Percentiles rank a stretch among this genome's conserved stretches.
Evolutionary conservation across 2,113 vertebrate species (phyloP).

Genomic region (Tylochromis polylepis): DNA sequence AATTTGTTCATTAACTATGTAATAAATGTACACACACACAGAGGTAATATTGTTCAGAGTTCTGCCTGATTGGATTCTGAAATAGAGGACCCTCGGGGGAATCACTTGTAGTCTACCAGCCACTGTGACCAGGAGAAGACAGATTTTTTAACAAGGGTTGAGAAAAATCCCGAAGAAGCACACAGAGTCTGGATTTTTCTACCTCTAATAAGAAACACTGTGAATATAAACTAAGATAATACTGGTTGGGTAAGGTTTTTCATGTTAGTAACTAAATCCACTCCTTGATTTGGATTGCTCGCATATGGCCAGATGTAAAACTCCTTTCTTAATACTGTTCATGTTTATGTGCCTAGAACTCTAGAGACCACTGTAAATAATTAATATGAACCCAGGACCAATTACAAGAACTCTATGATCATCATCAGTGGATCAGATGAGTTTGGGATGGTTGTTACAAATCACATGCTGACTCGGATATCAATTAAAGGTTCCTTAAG

Average conservation of each 20-base stretch:
- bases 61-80: slow-evolving; percentile 69
- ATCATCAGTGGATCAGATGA: slow-evolving; percentile 48
- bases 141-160: slow-evolving; percentile 50
- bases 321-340: background rate
- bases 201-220: background rate
- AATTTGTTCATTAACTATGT: slow-evolving; percentile 78
- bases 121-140: slow-evolving; percentile 58
- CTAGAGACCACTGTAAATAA: slow-evolving; percentile 29
- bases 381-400: slow-evolving; percentile 44
- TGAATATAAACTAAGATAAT: background rate
- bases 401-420: slow-evolving; percentile 54
- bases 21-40: slow-evolving; percentile 76
- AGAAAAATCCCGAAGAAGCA: slow-evolving; percentile 4
- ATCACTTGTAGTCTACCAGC: slow-evolving; percentile 64
- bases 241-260: background rate
- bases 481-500: slow-evolving; percentile 15
- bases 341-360: background rate
- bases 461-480: slow-evolving; percentile 38
- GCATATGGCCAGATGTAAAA: background rate
- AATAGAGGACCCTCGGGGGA: slow-evolving; percentile 62
- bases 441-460: slow-evolving; percentile 29
- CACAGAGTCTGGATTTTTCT: slow-evolving; percentile 11
- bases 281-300: background rate
- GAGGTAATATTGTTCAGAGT: slow-evolving; percentile 72
- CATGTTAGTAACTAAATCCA: background rate